Base-by-base conservation (phyloP, 2,888 invertebrate genomes). In the Zootermopsis nevadensis region DNA sequence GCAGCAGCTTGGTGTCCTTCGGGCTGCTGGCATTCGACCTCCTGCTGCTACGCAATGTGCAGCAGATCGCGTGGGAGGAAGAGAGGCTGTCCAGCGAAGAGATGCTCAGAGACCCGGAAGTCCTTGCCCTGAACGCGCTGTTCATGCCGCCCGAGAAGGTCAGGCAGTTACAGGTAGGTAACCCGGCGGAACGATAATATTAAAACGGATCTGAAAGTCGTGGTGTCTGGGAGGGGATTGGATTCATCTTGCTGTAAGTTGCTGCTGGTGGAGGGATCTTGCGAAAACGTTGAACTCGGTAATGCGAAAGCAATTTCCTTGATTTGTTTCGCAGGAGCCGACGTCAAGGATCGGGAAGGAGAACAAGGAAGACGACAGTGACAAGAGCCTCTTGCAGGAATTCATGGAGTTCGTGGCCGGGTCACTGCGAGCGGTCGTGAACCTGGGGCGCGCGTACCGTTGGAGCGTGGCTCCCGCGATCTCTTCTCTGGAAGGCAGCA, bases 11-110 rank as follows among this genome's bases (percentile, higher is more conserved):
- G 79, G 86, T 92, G 0, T 92, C 93, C 0, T 92, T 93, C 84
- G 92, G 92, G 0, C 91, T 93, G 66, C 85, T 93, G 85, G 91
- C 92, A 0, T 86, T 93, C 80, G 93, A 93, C 86, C 90, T 93
- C 0, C 91, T 93, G 89, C 86, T 93, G 81, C 85, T 93, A 3
- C 91, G 92, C 87, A 92, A 92, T 86, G 91, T 92, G 66, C 92
- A 92, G 86, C 86, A 91, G 33, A 91, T 92, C 90, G 92, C 92
- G 0, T 91, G 92, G 91, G 91, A 91, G 86, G 92, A 90, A 86
- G 91, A 92, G 89, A 90, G 90, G 89, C 90, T 82, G 84, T 88
- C 90, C 0, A 88, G 89, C 1, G 86, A 87, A 0, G 91, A 91
- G 84, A 91, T 92, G 91, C 85, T 91, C 84, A 89, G 89, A 72